Base-by-base conservation (phyloP, 2,113 vertebrate species). In the Elephas maximus region DNA sequence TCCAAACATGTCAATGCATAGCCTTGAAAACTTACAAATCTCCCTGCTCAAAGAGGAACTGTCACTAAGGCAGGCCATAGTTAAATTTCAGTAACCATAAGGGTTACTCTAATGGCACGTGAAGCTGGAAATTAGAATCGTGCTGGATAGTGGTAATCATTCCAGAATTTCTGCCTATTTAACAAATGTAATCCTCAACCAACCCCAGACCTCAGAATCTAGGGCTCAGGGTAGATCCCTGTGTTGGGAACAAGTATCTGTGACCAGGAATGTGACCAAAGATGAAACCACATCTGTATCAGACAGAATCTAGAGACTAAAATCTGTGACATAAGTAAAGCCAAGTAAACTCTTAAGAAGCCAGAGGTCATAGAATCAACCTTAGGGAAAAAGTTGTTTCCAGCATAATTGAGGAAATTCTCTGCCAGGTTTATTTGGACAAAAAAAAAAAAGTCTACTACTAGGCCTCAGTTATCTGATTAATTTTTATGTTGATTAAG, bases 391-490 rank as follows among this genome's bases (percentile, higher is more conserved):
- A 90, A 44, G 7, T 57, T 53, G 1, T 69, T 83, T 94, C 37
- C 33, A 81, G 24, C 2, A 57, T 76, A 37, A 73, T 81, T 57
- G 17, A 87, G 18, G 44, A 76, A 87, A 67, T 82, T 69, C 10
- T 80, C 8, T 97, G 71, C 3, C 21, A 94, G 76, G 15, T 79
- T 91, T 74, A 92, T 91, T 81, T 82, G 30, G 21, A 44, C 30
- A 57, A 57, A 57, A 20, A 8, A 45, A 67, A 2, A 10, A 41
- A 82, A 92, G 6, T 12, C 10, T 77, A 57, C 41, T 89, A 26
- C 62, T 62, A 94, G 63, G 45, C 37, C 20, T 30, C 24, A 74
- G 17, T 88, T 24, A 11, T 92, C 17, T 79, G 28, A 45, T 91
- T 74, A 74, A 28, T 78, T 88, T 84, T 62, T 79, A 33, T 79